Evolutionary conservation across 2,797 vertebrate genomes (phyloP).

Genomic region (Nyctalus aviator): DNA sequence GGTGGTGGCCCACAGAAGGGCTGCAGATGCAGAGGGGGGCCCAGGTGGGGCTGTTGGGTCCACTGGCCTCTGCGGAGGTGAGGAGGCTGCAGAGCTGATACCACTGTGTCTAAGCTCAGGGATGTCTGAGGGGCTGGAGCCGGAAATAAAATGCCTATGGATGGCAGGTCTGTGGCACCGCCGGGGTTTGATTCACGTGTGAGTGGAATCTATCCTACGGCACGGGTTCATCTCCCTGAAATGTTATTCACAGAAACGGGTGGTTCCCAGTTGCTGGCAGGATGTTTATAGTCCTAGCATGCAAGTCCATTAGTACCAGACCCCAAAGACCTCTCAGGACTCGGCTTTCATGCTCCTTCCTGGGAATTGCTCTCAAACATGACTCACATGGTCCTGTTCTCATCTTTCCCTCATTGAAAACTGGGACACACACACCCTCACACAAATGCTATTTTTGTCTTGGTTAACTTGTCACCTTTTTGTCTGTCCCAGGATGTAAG

Average conservation of each 20-base stretch:
- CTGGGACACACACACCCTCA: background rate
- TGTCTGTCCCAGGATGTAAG: background rate
- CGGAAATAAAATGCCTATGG: background rate
- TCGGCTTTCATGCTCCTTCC: background rate
- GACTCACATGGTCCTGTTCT: background rate
- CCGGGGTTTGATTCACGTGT: background rate
- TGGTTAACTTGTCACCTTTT: background rate
- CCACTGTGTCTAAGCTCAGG: background rate
- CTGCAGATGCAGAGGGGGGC: background rate
- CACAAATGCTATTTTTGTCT: background rate
- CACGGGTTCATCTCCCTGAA: accelerated
- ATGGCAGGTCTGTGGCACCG: accelerated
- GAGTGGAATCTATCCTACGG: background rate
- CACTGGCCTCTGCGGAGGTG: background rate
- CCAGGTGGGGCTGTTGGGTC: background rate
- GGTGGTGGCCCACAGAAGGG: background rate
- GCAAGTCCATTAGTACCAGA: background rate
- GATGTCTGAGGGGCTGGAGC: background rate
- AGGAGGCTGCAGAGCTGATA: background rate
- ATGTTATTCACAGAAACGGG: accelerated
- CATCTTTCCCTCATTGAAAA: background rate
- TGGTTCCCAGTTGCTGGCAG: accelerated
- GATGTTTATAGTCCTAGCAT: background rate
- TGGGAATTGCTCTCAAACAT: background rate
- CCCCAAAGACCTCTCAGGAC: background rate